These are phyloP conservation scores for Heliocidaris erythrogramma DNA, from an alignment of 35 echinoderm and acorn worm genomes.

Conservation along the genomic window DNA sequence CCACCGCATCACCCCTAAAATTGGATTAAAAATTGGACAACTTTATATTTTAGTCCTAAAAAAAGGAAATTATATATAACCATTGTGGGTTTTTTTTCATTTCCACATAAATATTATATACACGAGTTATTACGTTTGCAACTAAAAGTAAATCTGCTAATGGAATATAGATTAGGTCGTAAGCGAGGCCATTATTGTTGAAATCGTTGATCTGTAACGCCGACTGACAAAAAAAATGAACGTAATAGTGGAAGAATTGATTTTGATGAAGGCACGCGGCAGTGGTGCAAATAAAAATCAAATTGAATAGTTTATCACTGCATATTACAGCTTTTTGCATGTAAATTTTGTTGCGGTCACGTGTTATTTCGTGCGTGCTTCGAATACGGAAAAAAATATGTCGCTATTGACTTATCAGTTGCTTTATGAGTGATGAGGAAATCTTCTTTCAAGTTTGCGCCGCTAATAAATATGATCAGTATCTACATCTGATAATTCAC, in stretches of 20 bases:
- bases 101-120: too few relatives aligned
- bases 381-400: not conserved
- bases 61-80: too few relatives aligned
- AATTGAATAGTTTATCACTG: not conserved
- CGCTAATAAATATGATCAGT: not conserved
- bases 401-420: not conserved
- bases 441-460: not conserved
- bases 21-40: too few relatives aligned
- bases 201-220: not conserved
- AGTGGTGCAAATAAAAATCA: not conserved
- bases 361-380: not conserved
- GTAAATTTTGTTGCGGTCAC: not conserved
- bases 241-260: not conserved
- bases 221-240: not conserved
- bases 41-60: too few relatives aligned
- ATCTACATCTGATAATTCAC: conserved; percentile 4
- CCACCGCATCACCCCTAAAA: too few relatives aligned
- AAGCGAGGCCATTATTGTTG: not conserved
- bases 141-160: not conserved
- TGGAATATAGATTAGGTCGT: not conserved
- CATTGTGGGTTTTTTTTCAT: too few relatives aligned
- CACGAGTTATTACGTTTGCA: too few relatives aligned
- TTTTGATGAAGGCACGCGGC: not conserved
- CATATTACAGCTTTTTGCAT: not conserved
- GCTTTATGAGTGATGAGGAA: not conserved